These are phyloP conservation scores for Porites cylindrica DNA, from an alignment of 92 coral and sea anemone species.

Conservation along the genomic window DNA sequence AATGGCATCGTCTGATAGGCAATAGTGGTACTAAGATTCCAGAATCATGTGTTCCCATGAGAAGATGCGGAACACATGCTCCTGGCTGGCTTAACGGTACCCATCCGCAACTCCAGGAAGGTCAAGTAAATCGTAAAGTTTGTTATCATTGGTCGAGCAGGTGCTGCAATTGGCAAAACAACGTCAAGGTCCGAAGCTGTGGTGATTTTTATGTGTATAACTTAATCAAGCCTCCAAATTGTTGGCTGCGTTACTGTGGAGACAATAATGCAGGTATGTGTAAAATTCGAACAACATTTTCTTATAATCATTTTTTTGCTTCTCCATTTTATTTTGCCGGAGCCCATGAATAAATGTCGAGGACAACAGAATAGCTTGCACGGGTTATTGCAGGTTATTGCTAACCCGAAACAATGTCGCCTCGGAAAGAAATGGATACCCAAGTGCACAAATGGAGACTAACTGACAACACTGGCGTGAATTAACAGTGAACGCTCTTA, in stretches of 20 bases:
- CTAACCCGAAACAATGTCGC: too few relatives aligned
- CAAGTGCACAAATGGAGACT: too few relatives aligned
- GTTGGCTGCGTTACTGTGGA: not conserved
- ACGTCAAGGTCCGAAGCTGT: not conserved
- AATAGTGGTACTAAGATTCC: not conserved
- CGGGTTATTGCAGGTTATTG: too few relatives aligned
- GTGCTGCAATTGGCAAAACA: not conserved
- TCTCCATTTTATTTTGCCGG: too few relatives aligned
- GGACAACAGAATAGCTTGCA: too few relatives aligned
- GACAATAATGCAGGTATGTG: not conserved
- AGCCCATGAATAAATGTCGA: too few relatives aligned
- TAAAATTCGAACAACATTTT: too few relatives aligned
- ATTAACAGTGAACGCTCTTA: too few relatives aligned
- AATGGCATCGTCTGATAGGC: not conserved
- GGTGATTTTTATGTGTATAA: not conserved
- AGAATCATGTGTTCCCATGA: not conserved
- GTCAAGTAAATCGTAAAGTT: slow-evolving; percentile 1
- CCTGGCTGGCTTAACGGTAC: slow-evolving; percentile 5
- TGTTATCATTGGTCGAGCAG: slow-evolving; percentile 9
- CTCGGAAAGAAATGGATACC: too few relatives aligned
- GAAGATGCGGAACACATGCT: slow-evolving; percentile 9
- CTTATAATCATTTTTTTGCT: too few relatives aligned
- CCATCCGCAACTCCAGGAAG: not conserved
- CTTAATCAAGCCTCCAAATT: not conserved
- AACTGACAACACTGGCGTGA: too few relatives aligned